Percentiles rank a stretch among this genome's conserved stretches.
These are phyloP conservation scores for Sympetrum striolatum DNA, from an alignment of 2,888 invertebrate genomes.

Conservation along the genomic window DNA sequence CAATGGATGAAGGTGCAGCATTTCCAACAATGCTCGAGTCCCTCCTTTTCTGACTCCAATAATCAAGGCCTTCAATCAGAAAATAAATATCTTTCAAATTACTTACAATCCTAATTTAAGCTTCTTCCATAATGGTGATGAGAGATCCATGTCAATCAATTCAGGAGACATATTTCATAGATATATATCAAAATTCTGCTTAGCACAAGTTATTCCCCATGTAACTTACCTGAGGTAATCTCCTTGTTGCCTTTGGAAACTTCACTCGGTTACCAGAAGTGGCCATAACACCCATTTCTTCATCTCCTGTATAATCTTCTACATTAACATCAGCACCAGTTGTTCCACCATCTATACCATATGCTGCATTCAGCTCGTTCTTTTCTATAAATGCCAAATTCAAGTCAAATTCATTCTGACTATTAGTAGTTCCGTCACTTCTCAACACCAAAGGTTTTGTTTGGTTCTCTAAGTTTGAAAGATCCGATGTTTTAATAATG, in stretches of 20 bases:
- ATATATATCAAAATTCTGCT: no score
- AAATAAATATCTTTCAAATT: neutral
- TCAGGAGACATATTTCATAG: no score
- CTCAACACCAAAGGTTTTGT: neutral
- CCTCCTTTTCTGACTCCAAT: slow-evolving; percentile 97
- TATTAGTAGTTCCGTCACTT: neutral
- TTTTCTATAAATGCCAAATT: slow-evolving; percentile 19
- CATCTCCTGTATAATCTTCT: slow-evolving; percentile 6
- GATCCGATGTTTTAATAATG: neutral
- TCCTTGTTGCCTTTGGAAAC: slow-evolving; percentile 69
- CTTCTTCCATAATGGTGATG: neutral
- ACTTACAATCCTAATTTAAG: neutral
- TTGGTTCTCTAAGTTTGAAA: neutral
- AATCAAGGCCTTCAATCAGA: slow-evolving; percentile 74
- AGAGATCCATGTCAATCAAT: neutral
- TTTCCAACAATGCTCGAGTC: slow-evolving; percentile 93
- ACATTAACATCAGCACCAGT: neutral
- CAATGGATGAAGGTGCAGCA: slow-evolving; percentile 92
- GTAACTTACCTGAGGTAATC: slow-evolving; percentile 65
- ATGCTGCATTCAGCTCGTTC: slow-evolving; percentile 18
- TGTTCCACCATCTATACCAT: slow-evolving; percentile 5
- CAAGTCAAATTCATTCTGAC: slow-evolving; percentile 17
- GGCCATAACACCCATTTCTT: neutral
- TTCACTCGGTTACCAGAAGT: slow-evolving; percentile 61
- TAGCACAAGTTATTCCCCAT: no score